Base-by-base conservation (phyloP, 2,888 invertebrate species). In the Crossocerus cetratus region DNA sequence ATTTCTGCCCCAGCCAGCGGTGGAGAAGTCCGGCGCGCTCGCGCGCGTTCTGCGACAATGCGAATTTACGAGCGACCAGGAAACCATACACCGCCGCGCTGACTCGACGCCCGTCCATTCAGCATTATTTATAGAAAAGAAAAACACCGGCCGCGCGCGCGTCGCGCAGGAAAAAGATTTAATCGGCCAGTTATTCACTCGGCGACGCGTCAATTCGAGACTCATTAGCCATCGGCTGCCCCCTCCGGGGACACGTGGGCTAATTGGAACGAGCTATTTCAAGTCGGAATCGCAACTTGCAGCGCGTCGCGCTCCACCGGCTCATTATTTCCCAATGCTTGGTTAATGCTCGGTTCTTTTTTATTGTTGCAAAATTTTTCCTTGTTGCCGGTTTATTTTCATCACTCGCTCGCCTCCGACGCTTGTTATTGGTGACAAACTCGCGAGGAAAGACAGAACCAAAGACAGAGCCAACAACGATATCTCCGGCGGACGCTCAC, bases 1-100 rank as follows among this genome's bases (percentile, higher is more conserved):
- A 77, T 76, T 76, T 72, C 76, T 70, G 72, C 32, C 72, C 65
- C 67, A 67, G 72, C 69, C 72, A 77, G 72, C 62, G 53, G 60
- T 60, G 54, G 21, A 22, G 21, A 32, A 32, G 32, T 32, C 32
- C 11, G 11, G 32, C 11, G 32, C 65, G 58, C 72, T 56, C 61
- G 43, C 23, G 20, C 16, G 16, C 53, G n/a, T n/a, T n/a, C 11
- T 23, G 60, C 55, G 42, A 65, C 58, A 61, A 63, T 58, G 59
- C 55, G 18, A 66, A 67, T 53, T 74, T 64, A 56, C 21, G 63
- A 11, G 14, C 56, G 56, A n/a, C 16, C 1, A 53, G 53, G 32
- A 32, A 65, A 45, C 49, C n/a, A 49, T 49, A 16, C 49, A 49
- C 16, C 49, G 49, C 0, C 49, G 32, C 5, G 32, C 32, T 32